Percentiles rank a stretch among this genome's conserved stretches.
phyloP scores from a whole-genome alignment of 2,113 vertebrate genomes.

The Phylloscopus trochiloides region DNA sequence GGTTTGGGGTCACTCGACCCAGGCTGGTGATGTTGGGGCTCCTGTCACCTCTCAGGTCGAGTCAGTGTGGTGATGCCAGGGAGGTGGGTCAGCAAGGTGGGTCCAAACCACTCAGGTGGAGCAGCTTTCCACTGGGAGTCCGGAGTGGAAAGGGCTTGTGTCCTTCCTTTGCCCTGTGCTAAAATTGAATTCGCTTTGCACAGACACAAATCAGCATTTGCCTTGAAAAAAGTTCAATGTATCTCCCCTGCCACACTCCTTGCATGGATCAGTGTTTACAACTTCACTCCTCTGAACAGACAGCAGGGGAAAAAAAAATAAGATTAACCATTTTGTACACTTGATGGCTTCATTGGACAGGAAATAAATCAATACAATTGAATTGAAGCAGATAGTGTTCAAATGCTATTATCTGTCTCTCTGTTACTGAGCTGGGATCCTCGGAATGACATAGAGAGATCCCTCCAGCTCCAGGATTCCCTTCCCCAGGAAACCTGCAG shows the following conservation, averaged over 20 bases:
- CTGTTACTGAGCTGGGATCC: conserved; percentile 63
- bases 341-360: conserved; percentile 67
- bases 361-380: conserved; percentile 70
- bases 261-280: not conserved
- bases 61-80: not conserved
- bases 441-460: conserved; percentile 16
- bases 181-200: not conserved
- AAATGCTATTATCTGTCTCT: conserved; percentile 64
- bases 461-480: conserved; percentile 18
- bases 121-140: not conserved
- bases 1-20: not conserved
- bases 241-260: not conserved
- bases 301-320: conserved; percentile 28
- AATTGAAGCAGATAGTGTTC: conserved; percentile 65
- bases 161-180: not conserved
- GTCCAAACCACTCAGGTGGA: not conserved
- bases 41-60: not conserved
- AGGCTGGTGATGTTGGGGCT: not conserved
- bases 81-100: not conserved
- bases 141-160: not conserved
- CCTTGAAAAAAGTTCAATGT: not conserved
- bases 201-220: not conserved
- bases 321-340: conserved; percentile 68
- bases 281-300: conserved; percentile 30
- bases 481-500: not conserved